A percentile compares a stretch with the other conserved stretches of the same genome.
Conservation (phyloP, 2,888 invertebrate species). For the Tiliacea citrago region DNA sequence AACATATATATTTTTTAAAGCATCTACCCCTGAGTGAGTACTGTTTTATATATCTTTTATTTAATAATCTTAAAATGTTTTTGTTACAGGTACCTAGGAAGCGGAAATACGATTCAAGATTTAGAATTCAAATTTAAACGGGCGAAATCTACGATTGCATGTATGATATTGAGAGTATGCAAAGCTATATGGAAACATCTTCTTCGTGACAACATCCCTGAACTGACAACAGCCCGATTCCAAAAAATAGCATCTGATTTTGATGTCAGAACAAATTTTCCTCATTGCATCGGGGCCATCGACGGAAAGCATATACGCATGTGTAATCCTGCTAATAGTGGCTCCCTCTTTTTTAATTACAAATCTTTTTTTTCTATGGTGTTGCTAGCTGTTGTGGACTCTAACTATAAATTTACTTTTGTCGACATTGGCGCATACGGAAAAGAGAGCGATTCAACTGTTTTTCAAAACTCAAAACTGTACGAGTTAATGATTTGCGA, state of each 20-base stretch:
- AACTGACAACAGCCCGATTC: constrained; percentile 30
- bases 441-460: constrained; percentile 19
- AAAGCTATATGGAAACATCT: constrained; percentile 38
- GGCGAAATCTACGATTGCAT: constrained; percentile 48
- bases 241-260: constrained; percentile 29
- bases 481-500: constrained; percentile 37
- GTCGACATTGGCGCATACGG: constrained; percentile 46
- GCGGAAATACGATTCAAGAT: constrained; percentile 52
- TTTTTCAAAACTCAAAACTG: constrained; percentile 25
- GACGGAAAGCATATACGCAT: constrained; percentile 44
- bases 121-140: no score
- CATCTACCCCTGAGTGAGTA: no score
- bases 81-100: constrained; percentile 49
- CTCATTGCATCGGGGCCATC: constrained; percentile 42
- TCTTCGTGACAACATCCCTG: constrained; percentile 20
- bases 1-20: no score
- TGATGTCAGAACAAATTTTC: constrained; percentile 43
- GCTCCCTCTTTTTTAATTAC: constrained; percentile 52
- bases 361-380: constrained; percentile 56
- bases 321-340: constrained; percentile 31
- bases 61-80: constrained; percentile 30
- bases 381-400: constrained; percentile 51
- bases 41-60: constrained; percentile 28
- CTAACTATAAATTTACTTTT: constrained; percentile 54
- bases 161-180: constrained; percentile 45